phyloP scores from a whole-genome alignment of 1,140 invertebrate species.

The Chrysopa pallens region DNA sequence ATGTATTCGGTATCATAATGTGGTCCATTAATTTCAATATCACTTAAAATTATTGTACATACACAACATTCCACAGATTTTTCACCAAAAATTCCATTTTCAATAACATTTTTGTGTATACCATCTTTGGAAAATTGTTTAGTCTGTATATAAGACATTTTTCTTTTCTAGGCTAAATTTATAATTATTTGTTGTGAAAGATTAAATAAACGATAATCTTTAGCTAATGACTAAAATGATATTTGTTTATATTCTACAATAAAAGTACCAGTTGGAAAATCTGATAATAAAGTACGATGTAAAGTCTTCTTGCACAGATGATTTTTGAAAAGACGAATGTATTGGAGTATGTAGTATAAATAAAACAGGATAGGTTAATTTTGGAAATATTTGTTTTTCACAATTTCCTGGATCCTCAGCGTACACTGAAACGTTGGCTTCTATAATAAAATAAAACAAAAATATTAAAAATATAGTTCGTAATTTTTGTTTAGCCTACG shows the following conservation, averaged over 20 bases:
- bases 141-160: too few relatives aligned
- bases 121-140: not conserved
- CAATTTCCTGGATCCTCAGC: slow-evolving; percentile 23
- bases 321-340: slow-evolving; percentile 16
- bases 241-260: slow-evolving; percentile 12
- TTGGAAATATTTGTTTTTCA: slow-evolving; percentile 20
- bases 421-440: slow-evolving; percentile 17
- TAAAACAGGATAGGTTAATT: slow-evolving; percentile 14
- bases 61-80: slow-evolving; percentile 17
- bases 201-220: too few relatives aligned
- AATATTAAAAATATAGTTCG: too few relatives aligned
- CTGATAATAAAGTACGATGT: slow-evolving; percentile 10
- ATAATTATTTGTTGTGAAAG: too few relatives aligned
- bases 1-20: slow-evolving; percentile 5
- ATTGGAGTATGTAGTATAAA: slow-evolving; percentile 19
- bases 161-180: too few relatives aligned
- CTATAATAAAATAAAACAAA: slow-evolving; percentile 8
- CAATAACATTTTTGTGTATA: slow-evolving; percentile 7
- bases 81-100: slow-evolving; percentile 7
- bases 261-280: slow-evolving; percentile 16
- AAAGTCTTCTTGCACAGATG: slow-evolving; percentile 17
- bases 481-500: too few relatives aligned
- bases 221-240: too few relatives aligned
- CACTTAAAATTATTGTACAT: slow-evolving; percentile 13
- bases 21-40: slow-evolving; percentile 4